Evolutionary conservation across 2,888 invertebrate species (phyloP), one percentile per base, ranked within the genome.

Genomic region (Drosophila glabriapex): DNA sequence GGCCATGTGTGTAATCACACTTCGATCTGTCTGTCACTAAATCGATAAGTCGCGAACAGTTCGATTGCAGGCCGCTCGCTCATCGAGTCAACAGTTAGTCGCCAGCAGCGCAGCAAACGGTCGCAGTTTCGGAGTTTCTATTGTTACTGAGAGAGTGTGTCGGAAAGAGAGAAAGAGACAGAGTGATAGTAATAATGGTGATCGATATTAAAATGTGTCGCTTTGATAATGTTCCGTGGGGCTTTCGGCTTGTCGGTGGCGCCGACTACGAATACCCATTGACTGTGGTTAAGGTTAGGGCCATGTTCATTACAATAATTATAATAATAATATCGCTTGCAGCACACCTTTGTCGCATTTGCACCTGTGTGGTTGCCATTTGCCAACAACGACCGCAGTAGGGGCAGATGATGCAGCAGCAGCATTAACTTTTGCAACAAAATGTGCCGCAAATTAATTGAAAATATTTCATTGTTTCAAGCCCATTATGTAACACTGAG

Each of bases 181-280:
- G 5, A 35, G 35, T 54, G 35, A 29, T 16, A 22, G 9, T 41
- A 16, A 58, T 50, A 50, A 96, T 96, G 96, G 95, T 96, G 93
- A 90, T 95, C 73, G 96, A 95, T 90, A 94, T 96, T 74, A 95
- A 95, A 92, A 94, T 95, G 92, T 95, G 94, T 87, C 95, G 94
- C 93, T 94, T 95, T 67, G 95, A 95, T 78, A 95, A 94, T 71
- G 95, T 95, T 71, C 95, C 96, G 60, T 97, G 97, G 97, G 97
- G 97, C 61, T 97, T 97, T 93, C 95, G 97, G 66, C 94, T 97
- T 71, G 95, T 95, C 76, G 97, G 97, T 53, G 97, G 97, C 55
- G 94, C 95, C 59, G 97, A 97, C 92, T 96, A 95, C 87, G 95
- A 96, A 58, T 94, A 95, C 84, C 97, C 97, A 14, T 93, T 97